phyloP scores from a whole-genome alignment of 2,113 vertebrate species.

The Isurus oxyrinchus region DNA sequence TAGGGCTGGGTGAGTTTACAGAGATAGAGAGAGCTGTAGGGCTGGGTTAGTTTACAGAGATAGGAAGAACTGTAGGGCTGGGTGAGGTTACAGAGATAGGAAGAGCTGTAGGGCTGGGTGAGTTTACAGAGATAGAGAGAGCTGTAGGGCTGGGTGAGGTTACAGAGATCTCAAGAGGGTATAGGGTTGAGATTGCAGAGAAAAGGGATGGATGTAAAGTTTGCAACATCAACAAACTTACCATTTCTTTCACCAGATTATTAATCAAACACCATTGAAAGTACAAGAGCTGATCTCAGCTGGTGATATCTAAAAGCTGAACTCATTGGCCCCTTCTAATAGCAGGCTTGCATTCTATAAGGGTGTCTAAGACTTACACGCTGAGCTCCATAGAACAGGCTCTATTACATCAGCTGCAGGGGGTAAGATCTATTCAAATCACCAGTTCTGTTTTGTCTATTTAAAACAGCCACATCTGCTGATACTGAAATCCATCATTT shows the following conservation, averaged over 20 bases:
- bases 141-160: neutral
- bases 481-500: neutral
- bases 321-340: neutral
- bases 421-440: constrained; percentile 16
- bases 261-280: neutral
- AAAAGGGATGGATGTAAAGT: neutral
- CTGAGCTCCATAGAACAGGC: constrained; percentile 9
- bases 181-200: neutral
- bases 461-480: neutral
- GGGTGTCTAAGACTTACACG: neutral
- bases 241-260: neutral
- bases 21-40: no score
- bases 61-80: neutral
- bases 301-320: constrained; percentile 1
- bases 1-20: no score
- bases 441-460: constrained; percentile 1
- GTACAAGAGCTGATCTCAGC: neutral
- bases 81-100: neutral
- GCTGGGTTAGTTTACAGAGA: no score
- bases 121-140: neutral
- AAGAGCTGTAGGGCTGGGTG: neutral
- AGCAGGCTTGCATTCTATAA: neutral
- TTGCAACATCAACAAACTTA: neutral
- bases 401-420: constrained; percentile 16
- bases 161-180: neutral